Evolutionary conservation across 2,113 vertebrate species (phyloP), one percentile per base, ranked within the genome.

Genomic region (Tragelaphus imberbis): DNA sequence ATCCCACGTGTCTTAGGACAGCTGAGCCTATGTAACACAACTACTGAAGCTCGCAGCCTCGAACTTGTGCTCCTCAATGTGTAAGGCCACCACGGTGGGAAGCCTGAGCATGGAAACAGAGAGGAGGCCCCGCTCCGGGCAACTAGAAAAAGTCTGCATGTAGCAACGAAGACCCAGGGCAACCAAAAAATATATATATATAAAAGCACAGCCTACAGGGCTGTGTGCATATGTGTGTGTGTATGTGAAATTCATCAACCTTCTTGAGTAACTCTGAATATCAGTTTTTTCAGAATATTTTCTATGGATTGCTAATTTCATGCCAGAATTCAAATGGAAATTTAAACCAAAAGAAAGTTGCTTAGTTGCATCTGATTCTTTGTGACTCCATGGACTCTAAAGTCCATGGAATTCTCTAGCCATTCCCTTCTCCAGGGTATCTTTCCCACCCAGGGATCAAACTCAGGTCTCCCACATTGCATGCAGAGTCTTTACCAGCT

Each of bases 201-300:
- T 68, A 19, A 1, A 97, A 93, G 49, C 28, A 92, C 84, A 94
- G 91, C 40, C 71, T 94, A 36, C 47, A 93, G 40, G 12, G 5
- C 2, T 81, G 16, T 36, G 82, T 36, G 33, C 68, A 5, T 55
- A 8, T 25, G 25, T 82, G 11, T 82, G 61, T 63, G n/a, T 55
- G 25, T 56, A 19, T 65, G 33, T 53, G 16, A 92, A 80, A 79
- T 28, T 47, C 17, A 88, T 61, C 59, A 65, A 47, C 49, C 85
- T 49, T 71, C 90, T 96, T 95, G 68, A 97, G 77, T 85, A 95
- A 84, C 36, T 91, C 84, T 84, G 47, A 94, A 84, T 82, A 11
- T 10, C 33, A 84, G 3, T 36, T 65, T 87, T 94, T 94, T 51
- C 51, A 91, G 79, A 84, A 63, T 51, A 28, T 91, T 91, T 84